Conservation (phyloP, 2,797 vertebrate genomes). For the Anas capensis region DNA sequence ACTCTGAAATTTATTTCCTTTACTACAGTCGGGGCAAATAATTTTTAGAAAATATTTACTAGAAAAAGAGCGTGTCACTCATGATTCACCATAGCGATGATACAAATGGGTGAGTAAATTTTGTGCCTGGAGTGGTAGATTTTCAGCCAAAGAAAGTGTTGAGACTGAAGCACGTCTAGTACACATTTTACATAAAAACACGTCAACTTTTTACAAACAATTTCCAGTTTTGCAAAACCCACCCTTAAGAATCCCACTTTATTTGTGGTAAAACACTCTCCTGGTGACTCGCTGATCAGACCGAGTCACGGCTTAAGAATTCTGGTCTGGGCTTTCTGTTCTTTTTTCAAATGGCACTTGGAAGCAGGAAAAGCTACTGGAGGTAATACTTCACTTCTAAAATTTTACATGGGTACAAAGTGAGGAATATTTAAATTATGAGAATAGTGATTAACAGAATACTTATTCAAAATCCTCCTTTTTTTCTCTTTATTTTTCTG, state of each 20-base stretch:
- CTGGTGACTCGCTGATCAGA: not conserved
- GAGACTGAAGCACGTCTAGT: not conserved
- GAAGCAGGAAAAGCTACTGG: not conserved
- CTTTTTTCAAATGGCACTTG: not conserved
- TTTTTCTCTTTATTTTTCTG: not conserved
- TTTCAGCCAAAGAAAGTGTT: not conserved
- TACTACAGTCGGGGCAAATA: not conserved
- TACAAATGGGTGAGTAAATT: not conserved
- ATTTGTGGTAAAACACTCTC: not conserved
- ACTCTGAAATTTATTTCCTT: not conserved
- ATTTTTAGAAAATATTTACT: not conserved
- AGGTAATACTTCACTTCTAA: constrained; percentile 41
- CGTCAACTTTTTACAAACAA: not conserved
- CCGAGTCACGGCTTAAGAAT: not conserved
- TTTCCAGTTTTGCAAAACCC: not conserved
- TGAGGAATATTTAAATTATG: not conserved
- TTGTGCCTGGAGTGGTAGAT: not conserved
- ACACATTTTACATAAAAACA: too few relatives aligned
- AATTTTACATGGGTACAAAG: not conserved
- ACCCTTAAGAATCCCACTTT: not conserved
- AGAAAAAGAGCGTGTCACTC: not conserved
- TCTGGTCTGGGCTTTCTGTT: not conserved
- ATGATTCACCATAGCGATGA: constrained; percentile 26
- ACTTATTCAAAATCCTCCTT: not conserved
- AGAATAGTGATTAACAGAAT: constrained; percentile 33